phyloP scores from a whole-genome alignment of 2,888 invertebrate genomes.

The Seira musarum region DNA sequence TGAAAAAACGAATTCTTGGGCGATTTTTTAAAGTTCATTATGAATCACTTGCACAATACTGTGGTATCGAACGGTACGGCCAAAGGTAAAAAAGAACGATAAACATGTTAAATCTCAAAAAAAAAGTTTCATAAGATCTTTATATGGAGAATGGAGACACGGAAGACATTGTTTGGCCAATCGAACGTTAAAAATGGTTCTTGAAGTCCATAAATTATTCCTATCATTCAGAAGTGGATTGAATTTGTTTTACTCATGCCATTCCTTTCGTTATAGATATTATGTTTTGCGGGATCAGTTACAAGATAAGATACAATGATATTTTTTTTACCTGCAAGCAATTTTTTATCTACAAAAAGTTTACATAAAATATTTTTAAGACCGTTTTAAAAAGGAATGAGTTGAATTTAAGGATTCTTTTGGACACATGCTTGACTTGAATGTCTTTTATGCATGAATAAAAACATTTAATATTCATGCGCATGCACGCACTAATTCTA shows the following conservation, averaged over 20 bases:
- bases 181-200: slow-evolving; percentile 19
- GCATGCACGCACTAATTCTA: slow-evolving; percentile 7
- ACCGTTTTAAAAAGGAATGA: not conserved
- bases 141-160: slow-evolving; percentile 10
- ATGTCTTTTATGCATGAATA: slow-evolving; percentile 6
- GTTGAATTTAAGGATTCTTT: not conserved
- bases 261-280: not conserved
- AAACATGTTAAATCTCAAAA: not conserved
- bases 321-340: not conserved
- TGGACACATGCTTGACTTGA: not conserved
- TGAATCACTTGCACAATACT: not conserved
- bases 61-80: not conserved
- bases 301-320: slow-evolving; percentile 9
- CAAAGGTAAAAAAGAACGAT: not conserved
- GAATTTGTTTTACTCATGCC: not conserved
- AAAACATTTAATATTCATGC: slow-evolving; percentile 5
- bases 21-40: slow-evolving; percentile 9
- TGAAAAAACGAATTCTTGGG: not conserved
- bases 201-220: slow-evolving; percentile 7
- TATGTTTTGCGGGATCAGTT: not conserved
- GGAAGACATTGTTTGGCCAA: slow-evolving; percentile 7
- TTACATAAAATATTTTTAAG: not conserved
- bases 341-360: too few species aligned
- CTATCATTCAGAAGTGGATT: not conserved
- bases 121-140: not conserved